phyloP scores from a whole-genome alignment of 1,140 invertebrate species.

The Varroa destructor region DNA sequence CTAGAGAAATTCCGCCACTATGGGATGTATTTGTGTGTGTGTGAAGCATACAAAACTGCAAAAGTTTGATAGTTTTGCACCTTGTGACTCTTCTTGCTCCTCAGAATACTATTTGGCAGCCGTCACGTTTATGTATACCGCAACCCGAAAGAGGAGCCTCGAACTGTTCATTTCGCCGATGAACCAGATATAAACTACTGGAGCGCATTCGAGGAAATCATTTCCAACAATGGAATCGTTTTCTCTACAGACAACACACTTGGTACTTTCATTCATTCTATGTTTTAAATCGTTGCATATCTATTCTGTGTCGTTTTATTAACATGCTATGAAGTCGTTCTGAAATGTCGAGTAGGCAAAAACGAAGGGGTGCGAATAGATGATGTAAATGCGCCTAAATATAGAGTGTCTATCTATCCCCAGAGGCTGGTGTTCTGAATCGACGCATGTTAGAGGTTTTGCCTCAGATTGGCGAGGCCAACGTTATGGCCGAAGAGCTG shows the following conservation, averaged over 20 bases:
- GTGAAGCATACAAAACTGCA: too few species aligned
- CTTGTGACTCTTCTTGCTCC: neutral
- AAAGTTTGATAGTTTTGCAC: too few species aligned
- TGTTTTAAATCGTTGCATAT: too few species aligned
- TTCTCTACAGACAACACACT: neutral
- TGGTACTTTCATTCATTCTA: neutral
- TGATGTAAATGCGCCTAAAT: too few species aligned
- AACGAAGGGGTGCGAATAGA: too few species aligned
- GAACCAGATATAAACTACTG: neutral
- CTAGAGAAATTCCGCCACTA: too few species aligned
- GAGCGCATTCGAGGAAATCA: slow-evolving; percentile 27
- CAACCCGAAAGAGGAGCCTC: slow-evolving; percentile 7
- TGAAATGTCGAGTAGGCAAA: too few species aligned
- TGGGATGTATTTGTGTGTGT: too few species aligned
- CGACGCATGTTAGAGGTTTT: slow-evolving; percentile 49
- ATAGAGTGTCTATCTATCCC: neutral
- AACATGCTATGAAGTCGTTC: too few species aligned
- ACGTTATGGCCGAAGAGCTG: slow-evolving; percentile 49
- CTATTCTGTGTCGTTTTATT: too few species aligned
- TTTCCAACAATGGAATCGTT: neutral
- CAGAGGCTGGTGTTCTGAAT: slow-evolving; percentile 46
- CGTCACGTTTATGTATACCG: slow-evolving; percentile 19
- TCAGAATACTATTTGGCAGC: slow-evolving; percentile 7
- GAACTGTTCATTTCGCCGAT: neutral
- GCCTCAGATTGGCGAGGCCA: slow-evolving; percentile 49